phyloP scores from a whole-genome alignment of 2,113 vertebrate genomes.

The Typhlomys cinereus region DNA sequence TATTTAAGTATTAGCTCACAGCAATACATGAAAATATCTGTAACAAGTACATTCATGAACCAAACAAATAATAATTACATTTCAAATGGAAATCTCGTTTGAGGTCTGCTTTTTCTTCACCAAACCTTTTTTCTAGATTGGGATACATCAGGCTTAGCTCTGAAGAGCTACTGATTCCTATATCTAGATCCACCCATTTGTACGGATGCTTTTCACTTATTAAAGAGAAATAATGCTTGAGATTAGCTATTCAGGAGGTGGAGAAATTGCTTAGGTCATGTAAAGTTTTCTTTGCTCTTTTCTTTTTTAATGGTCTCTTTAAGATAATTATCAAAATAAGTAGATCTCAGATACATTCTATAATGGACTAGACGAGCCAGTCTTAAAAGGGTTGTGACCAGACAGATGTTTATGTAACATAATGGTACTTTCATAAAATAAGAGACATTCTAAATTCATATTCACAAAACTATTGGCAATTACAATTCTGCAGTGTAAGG shows the following conservation, averaged over 20 bases:
- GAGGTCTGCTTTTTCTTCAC: not conserved
- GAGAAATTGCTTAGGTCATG: not conserved
- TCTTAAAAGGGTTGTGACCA: conserved; percentile 3
- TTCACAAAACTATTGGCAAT: not conserved
- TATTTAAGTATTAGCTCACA: too few species aligned
- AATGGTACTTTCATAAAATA: not conserved
- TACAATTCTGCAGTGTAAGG: not conserved
- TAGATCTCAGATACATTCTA: not conserved
- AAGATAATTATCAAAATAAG: not conserved
- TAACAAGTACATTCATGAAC: too few species aligned
- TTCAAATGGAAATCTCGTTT: not conserved
- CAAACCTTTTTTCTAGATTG: not conserved
- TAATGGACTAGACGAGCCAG: not conserved
- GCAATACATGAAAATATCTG: too few species aligned
- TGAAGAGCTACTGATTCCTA: not conserved
- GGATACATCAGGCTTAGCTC: not conserved
- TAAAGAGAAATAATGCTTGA: not conserved
- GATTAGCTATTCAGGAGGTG: not conserved
- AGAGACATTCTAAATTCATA: not conserved
- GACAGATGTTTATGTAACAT: not conserved
- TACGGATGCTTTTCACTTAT: not conserved
- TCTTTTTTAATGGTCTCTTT: not conserved
- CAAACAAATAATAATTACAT: not conserved
- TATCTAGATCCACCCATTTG: not conserved
- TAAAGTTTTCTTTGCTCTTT: not conserved